These are phyloP conservation scores for Pygmarrhopalites habei DNA, from an alignment of 1,140 invertebrate species.

Conservation along the genomic window DNA sequence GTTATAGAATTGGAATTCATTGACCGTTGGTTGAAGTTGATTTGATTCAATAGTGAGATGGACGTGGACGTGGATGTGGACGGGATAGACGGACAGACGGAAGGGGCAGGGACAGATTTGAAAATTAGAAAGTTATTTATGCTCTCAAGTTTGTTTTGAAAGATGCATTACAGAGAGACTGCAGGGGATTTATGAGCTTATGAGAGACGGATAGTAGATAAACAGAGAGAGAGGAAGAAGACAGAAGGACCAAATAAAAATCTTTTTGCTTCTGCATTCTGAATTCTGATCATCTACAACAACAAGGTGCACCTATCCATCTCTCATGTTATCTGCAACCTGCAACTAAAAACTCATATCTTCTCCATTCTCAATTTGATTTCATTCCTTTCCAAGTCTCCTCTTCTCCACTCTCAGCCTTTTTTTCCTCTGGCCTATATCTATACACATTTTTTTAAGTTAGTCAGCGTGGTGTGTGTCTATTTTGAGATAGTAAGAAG, in stretches of 20 bases:
- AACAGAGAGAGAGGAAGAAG: no score
- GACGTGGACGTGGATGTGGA: not conserved
- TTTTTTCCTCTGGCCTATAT: no score
- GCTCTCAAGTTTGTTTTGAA: constrained; percentile 27
- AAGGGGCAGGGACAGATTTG: constrained; percentile 24
- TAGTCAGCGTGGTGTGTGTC: no score
- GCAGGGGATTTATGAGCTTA: constrained; percentile 27
- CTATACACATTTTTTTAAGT: no score
- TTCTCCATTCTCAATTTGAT: no score
- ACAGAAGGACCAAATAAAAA: not conserved
- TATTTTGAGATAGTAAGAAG: no score
- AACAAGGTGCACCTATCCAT: constrained; percentile 1
- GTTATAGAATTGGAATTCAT: not conserved
- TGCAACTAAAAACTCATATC: no score
- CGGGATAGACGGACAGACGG: no score
- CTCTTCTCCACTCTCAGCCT: not conserved
- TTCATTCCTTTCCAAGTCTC: not conserved
- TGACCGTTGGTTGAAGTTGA: not conserved
- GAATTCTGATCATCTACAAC: constrained; percentile 5
- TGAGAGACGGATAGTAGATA: not conserved
- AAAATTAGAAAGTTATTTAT: constrained; percentile 32
- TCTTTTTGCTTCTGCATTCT: constrained; percentile 2
- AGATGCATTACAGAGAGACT: constrained; percentile 19
- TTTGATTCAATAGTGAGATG: constrained; percentile 1
- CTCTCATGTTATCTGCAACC: not conserved